Evolutionary conservation across 1,140 invertebrate species (phyloP).

Genomic region (Scaptomyza pallida): DNA sequence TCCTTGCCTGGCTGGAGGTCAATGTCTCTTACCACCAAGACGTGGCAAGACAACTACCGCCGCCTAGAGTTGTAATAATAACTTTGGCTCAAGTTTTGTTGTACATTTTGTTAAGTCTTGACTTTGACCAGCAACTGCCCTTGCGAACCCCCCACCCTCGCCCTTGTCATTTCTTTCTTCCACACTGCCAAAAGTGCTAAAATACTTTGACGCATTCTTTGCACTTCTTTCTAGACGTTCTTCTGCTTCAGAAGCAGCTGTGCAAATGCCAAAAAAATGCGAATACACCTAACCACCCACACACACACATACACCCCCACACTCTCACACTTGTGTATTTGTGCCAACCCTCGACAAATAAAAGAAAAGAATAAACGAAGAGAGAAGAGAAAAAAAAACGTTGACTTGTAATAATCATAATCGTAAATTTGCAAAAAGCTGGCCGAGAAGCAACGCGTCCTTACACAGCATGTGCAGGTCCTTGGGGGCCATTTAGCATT

Average conservation of each 20-base stretch:
- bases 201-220: constrained; percentile 78
- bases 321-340: constrained; percentile 19
- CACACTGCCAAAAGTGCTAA: constrained; percentile 64
- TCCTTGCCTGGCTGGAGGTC: constrained; percentile 58
- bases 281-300: constrained; percentile 28
- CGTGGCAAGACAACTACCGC: constrained; percentile 28
- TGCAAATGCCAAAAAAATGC: constrained; percentile 31
- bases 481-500: constrained; percentile 77
- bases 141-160: not conserved
- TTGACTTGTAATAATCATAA: constrained; percentile 84
- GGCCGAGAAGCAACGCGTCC: constrained; percentile 48
- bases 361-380: not conserved
- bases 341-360: constrained; percentile 37
- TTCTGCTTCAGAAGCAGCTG: no score
- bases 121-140: constrained; percentile 30
- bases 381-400: constrained; percentile 40
- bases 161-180: no score
- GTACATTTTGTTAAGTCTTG: constrained; percentile 56
- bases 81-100: constrained; percentile 72
- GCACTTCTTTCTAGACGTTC: constrained; percentile 57
- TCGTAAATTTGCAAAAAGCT: constrained; percentile 83
- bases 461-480: constrained; percentile 43
- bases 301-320: constrained; percentile 11
- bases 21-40: constrained; percentile 53
- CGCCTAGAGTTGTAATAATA: constrained; percentile 76